Base-by-base conservation (phyloP, 2,113 vertebrate genomes). In the Sylvilagus bachmani region DNA sequence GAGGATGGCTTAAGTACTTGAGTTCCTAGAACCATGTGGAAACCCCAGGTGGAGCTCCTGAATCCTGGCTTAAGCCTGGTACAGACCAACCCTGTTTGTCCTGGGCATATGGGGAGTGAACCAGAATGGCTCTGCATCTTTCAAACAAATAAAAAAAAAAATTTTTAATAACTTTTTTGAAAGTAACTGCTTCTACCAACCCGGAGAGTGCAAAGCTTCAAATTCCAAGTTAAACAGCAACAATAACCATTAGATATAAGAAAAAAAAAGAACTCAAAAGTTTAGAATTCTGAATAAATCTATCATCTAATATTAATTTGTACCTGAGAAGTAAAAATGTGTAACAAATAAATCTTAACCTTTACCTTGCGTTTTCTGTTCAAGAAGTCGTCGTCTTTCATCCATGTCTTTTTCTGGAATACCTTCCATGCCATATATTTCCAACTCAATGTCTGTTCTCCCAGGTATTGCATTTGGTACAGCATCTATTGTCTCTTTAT, bases 401-500 rank as follows among this genome's bases (percentile, higher is more conserved):
- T 99, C 99, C 99, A 99, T 99, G 81, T 99, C 99, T 98, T 99
- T 99, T 91, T 99, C 99, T 93, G 99, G 99, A 98, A 99, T 99
- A 88, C 99, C 99, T 93, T 99, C 99, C 99, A 99, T 99, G 79
- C 99, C 99, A 77, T 99, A 99, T 95, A 99, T 99, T 98, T 99
- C 99, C 98, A 99, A 98, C 97, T 99, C 99, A 75, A 99, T 99
- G 88, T 99, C 99, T 79, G 99, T 99, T 98, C 99, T 99, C 95
- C 99, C 99, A 5, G 99, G 99, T 98, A 99, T 99, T 58, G 99
- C 99, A 98, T 99, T 99, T 95, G 99, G 99, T 95, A 99, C 99
- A 86, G 99, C 99, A 94, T 99, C 99, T 98, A 99, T 99, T 10
- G 99, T 99, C 98, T 99, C 99, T 98, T 99, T 99, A 98, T 99